Evolutionary conservation across 2,888 invertebrate genomes (phyloP), one percentile per base, ranked within the genome.

Genomic region (Eristalinus sepulchralis): DNA sequence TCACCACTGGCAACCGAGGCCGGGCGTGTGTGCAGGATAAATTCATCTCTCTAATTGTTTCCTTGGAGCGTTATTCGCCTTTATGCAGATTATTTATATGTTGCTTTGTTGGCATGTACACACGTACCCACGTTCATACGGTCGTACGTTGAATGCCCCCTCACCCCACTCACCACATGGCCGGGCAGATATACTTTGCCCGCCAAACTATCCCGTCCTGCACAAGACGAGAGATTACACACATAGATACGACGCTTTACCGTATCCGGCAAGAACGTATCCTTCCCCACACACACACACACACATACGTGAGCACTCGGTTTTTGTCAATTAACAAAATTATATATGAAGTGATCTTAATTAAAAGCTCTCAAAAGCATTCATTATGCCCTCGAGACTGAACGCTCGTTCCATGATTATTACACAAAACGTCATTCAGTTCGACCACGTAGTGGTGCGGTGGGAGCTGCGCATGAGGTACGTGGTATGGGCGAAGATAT

Each of bases 301-400:
- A 55, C 22, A 70, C 53, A 53, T 17, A 70, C 33, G 57, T 39
- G 73, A 73, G 67, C 62, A 73, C 81, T 73, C 55, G 77, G 81
- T 77, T 81, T 82, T 77, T 85, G 85, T 81, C 85, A 85, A 85
- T 85, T 85, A 85, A 85, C 85, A 78, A 85, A 85, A 85, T 85
- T 85, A 85, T 81, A 78, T 73, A 77, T 78, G 81, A 81, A 85
- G 81, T 85, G 85, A 85, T 85, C 85, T 85, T 85, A 85, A 85
- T 85, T 85, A 81, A 85, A 78, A 77, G 68, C 77, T 78, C 77
- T 85, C 72, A 85, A 85, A 84, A 81, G 73, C 73, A 60, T 73
- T 70, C 68, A 85, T 73, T 81, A 78, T 70, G 36, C 81, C 76
- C 68, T 77, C 33, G 85, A 77, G 81, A 81, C 53, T 24, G 60